Evolutionary conservation across 2,888 invertebrate genomes (phyloP).

Genomic region (Eristalis intricaria): DNA sequence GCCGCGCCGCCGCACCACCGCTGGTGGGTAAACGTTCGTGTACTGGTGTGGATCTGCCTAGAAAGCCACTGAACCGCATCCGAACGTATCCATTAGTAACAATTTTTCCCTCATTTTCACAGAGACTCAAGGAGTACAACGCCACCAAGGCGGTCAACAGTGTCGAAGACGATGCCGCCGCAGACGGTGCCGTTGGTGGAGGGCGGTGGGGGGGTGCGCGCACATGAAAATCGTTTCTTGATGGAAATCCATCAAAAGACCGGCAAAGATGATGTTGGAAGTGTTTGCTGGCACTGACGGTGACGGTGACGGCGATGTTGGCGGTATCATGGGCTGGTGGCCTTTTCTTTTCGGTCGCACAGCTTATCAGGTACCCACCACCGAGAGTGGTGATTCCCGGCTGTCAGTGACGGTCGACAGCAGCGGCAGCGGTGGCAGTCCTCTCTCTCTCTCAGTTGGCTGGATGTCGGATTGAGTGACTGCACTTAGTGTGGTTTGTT

Average conservation of each 20-base stretch:
- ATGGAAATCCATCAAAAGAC: conserved; percentile 68
- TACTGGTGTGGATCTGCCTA: conserved; percentile 56
- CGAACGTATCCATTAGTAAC: conserved; percentile 72
- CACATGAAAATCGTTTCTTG: conserved; percentile 68
- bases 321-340: conserved; percentile 21
- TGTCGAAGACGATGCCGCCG: conserved; percentile 3
- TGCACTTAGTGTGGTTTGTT: conserved; percentile 70
- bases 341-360: conserved; percentile 26
- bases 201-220: not conserved
- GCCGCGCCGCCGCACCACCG: not conserved
- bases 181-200: not conserved
- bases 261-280: conserved; percentile 61
- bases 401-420: conserved; percentile 15
- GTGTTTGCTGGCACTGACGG: conserved; percentile 7
- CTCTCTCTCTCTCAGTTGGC: conserved; percentile 37
- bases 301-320: not conserved
- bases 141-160: not conserved
- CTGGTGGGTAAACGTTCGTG: conserved; percentile 48
- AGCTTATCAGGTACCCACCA: conserved; percentile 32
- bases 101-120: conserved; percentile 72
- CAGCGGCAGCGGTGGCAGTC: conserved; percentile 23
- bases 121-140: conserved; percentile 27
- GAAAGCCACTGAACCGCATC: conserved; percentile 72
- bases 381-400: conserved; percentile 5
- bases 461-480: conserved; percentile 63